Percentiles rank a stretch among this genome's conserved stretches.
These are phyloP conservation scores for Margarornis squamiger DNA, from an alignment of 2,797 vertebrate genomes.

Conservation along the genomic window DNA sequence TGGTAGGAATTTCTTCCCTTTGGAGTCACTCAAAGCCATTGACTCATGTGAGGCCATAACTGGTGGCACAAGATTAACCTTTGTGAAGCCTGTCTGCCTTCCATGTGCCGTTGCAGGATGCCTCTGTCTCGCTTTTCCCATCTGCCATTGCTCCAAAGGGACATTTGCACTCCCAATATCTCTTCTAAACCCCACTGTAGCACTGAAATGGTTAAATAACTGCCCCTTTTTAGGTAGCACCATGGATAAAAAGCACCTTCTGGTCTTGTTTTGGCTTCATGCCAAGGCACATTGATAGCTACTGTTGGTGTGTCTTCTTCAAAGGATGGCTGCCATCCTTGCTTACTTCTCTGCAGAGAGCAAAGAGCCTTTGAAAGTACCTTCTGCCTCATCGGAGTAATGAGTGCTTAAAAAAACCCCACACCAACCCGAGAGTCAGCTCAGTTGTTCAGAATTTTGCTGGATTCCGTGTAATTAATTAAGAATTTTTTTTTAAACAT, in stretches of 20 bases:
- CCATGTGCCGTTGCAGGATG: neutral
- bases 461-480: slow-evolving; percentile 53
- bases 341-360: neutral
- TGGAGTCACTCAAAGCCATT: neutral
- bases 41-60: too few species aligned
- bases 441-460: slow-evolving; percentile 12
- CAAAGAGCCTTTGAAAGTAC: slow-evolving; percentile 26
- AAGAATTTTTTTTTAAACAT: slow-evolving; percentile 8
- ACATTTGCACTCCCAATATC: neutral
- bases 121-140: neutral
- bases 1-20: neutral
- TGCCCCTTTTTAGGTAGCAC: neutral
- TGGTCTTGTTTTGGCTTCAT: neutral
- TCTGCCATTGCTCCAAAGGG: neutral
- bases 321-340: slow-evolving; percentile 9
- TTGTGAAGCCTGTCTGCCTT: neutral
- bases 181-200: neutral
- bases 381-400: slow-evolving; percentile 10
- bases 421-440: neutral
- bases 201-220: neutral
- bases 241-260: neutral
- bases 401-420: neutral
- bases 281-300: neutral
- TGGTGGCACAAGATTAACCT: neutral
- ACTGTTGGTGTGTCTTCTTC: neutral